Conservation (phyloP, 2,797 vertebrate genomes). For the Tiaroga cobitis region DNA sequence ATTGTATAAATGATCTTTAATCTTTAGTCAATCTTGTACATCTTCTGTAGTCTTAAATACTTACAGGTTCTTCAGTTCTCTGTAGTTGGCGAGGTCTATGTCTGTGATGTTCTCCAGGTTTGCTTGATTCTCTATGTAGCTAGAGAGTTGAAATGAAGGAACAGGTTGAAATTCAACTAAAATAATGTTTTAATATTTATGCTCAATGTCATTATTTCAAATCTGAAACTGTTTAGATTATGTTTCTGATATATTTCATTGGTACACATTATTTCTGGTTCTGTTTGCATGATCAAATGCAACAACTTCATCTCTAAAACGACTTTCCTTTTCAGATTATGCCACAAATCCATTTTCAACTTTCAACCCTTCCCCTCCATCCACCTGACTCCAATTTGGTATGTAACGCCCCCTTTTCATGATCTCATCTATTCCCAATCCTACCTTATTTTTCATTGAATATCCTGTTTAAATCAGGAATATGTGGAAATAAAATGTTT, state of each 20-base stretch:
- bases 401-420: not conserved
- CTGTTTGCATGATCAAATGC: not conserved
- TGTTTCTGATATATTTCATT: not conserved
- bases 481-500: not conserved
- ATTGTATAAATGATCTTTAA: not conserved
- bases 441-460: not conserved
- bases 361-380: not conserved
- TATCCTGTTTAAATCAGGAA: not conserved
- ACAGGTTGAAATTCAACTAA: not conserved
- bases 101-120: conserved; percentile 78
- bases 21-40: not conserved
- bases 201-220: not conserved
- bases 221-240: not conserved
- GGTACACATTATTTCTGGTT: not conserved
- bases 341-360: not conserved
- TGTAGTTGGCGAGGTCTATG: conserved; percentile 74
- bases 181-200: not conserved
- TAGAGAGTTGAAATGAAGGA: conserved; percentile 54
- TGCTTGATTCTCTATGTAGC: conserved; percentile 80
- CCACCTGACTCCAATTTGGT: not conserved
- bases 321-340: not conserved
- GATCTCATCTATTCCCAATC: not conserved
- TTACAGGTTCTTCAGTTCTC: conserved; percentile 83
- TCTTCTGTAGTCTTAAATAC: conserved; percentile 56
- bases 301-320: not conserved